These are phyloP conservation scores for Apistogramma diplotaenia DNA, from an alignment of 2,113 vertebrate species.

Conservation along the genomic window DNA sequence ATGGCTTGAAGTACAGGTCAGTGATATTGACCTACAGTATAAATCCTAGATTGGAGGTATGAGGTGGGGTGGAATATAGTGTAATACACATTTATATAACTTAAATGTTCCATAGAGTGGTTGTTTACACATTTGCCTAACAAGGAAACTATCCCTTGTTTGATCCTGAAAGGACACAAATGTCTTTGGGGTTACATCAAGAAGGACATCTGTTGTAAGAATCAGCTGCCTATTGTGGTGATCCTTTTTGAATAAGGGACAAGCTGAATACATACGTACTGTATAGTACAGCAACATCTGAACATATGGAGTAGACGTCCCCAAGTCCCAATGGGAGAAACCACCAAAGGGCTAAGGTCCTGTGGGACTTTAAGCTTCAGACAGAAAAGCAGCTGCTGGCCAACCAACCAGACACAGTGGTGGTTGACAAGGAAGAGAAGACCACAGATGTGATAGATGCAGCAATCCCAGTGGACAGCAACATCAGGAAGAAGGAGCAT, in stretches of 20 bases:
- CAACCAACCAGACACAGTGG: background rate
- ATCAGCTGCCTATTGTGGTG: background rate
- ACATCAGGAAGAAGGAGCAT: background rate
- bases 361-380: background rate
- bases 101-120: background rate
- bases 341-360: background rate
- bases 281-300: too few species aligned
- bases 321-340: background rate
- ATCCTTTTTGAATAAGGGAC: background rate
- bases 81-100: background rate
- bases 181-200: background rate
- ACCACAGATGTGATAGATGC: background rate
- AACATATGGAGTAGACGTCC: background rate
- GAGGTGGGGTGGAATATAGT: background rate
- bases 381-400: background rate
- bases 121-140: background rate
- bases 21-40: background rate
- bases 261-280: background rate
- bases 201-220: background rate
- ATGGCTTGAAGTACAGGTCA: background rate
- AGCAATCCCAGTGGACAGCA: background rate
- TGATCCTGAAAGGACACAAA: background rate
- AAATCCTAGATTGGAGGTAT: background rate
- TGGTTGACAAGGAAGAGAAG: background rate
- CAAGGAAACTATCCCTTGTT: background rate